These are phyloP conservation scores for Atrichornis clamosus DNA, from an alignment of 2,113 vertebrate species.

Conservation along the genomic window DNA sequence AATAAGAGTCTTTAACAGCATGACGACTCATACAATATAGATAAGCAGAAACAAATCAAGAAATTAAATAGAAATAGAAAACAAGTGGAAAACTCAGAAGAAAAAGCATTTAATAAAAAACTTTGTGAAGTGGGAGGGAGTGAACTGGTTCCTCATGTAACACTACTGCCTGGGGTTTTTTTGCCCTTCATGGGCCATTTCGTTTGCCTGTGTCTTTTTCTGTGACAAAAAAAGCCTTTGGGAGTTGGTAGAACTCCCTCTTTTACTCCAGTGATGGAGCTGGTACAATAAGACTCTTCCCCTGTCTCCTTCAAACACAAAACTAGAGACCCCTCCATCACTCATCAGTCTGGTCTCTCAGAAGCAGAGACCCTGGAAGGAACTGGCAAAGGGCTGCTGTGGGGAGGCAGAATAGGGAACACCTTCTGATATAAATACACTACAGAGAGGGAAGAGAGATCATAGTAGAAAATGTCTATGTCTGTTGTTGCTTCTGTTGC, in stretches of 20 bases:
- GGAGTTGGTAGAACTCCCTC: not conserved
- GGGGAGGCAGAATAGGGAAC: not conserved
- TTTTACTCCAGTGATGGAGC: not conserved
- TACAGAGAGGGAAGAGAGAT: not conserved
- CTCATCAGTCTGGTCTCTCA: not conserved
- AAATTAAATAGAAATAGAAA: not conserved
- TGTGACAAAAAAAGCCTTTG: not conserved
- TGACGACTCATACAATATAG: not conserved
- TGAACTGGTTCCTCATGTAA: not conserved
- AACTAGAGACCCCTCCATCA: not conserved
- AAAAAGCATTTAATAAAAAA: not conserved
- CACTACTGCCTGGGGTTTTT: not conserved
- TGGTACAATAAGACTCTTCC: not conserved
- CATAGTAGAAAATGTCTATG: not conserved
- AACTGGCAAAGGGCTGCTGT: not conserved
- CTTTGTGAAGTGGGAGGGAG: not conserved
- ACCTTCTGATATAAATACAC: not conserved
- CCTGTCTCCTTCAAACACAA: not conserved
- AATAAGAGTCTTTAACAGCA: not conserved
- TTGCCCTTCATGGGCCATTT: not conserved
- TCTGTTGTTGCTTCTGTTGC: not conserved
- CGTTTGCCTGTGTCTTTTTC: not conserved
- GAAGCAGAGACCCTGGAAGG: not conserved
- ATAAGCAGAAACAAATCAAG: constrained; percentile 18
- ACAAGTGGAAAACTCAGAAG: not conserved